Evolutionary conservation across 1,140 invertebrate genomes (phyloP), one percentile per base, ranked within the genome.

Genomic region (Temnothorax longispinosus): DNA sequence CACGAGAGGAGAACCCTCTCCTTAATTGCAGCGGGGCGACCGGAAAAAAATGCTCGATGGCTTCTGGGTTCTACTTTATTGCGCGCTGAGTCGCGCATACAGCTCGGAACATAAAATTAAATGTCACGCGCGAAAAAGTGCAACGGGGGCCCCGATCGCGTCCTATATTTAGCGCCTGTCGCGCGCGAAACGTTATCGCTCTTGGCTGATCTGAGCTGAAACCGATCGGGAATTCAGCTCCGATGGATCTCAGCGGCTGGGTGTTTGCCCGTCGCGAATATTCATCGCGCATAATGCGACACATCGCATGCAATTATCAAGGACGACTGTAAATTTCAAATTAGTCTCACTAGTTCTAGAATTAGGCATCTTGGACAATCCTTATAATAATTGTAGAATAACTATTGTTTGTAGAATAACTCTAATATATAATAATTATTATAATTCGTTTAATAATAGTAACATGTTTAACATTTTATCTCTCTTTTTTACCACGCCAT

Each of bases 31-130:
- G 69, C 91, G 87, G 52, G 72, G 74, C 89, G 85, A 90, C 89
- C 89, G 81, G 86, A 87, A 89, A 92, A 91, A 89, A 92, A 91
- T 89, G 90, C 77, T 88, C 82, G 75, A 88, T 88, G 88, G 88
- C 89, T 91, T 89, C 85, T 87, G 87, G 77, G 74, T 87, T 89
- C 86, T 80, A 78, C 85, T 62, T 85, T 85, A 76, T 85, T 56
- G 74, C 72, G 38, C 82, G 47, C 18, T 47, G 72, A 54, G 21
- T 77, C 67, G 58, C 76, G 41, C 54, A 27, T 27, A 50, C 64
- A 1, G 11, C 35, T 52, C 35, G 64, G 18, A 35, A 62, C 41
- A 27, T 72, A 75, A 84, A 62, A 60, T 84, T 62, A 75, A 75
- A 41, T 47, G 65, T 84, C 67, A 52, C 21, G 52, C 69, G 80